Evolutionary conservation across 2,888 invertebrate genomes (phyloP).

Genomic region (Deroplatys truncata): DNA sequence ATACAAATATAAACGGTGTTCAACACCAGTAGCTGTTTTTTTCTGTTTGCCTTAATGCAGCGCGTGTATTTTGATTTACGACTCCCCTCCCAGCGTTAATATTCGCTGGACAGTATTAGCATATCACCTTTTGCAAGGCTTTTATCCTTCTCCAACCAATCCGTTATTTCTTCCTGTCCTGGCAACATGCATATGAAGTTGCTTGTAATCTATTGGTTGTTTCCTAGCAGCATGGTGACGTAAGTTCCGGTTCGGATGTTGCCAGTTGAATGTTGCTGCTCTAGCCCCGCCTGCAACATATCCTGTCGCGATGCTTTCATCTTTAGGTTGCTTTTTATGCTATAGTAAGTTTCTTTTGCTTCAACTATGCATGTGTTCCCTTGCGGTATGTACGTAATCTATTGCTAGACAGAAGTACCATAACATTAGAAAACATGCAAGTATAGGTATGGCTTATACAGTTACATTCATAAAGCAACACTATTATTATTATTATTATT

Average conservation of each 20-base stretch:
- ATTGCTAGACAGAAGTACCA: background rate
- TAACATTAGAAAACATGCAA: too few species aligned
- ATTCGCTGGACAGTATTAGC: background rate
- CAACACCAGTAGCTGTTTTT: too few species aligned
- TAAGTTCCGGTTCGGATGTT: background rate
- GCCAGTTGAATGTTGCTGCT: background rate
- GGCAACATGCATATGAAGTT: background rate
- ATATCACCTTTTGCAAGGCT: background rate
- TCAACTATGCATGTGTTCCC: background rate
- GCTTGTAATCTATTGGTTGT: background rate
- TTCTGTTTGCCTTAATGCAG: background rate
- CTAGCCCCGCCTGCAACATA: background rate
- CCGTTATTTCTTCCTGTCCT: background rate
- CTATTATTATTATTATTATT: too few species aligned
- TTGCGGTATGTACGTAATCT: background rate
- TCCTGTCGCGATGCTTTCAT: background rate
- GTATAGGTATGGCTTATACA: too few species aligned
- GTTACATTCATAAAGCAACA: too few species aligned
- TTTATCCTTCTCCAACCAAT: background rate
- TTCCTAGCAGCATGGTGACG: background rate
- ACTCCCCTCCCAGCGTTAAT: background rate
- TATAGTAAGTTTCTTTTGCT: background rate
- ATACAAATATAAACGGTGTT: too few species aligned
- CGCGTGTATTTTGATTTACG: background rate
- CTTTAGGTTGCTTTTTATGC: background rate